phyloP scores from a whole-genome alignment of 2,888 invertebrate genomes.

The Yponomeuta malinellus region DNA sequence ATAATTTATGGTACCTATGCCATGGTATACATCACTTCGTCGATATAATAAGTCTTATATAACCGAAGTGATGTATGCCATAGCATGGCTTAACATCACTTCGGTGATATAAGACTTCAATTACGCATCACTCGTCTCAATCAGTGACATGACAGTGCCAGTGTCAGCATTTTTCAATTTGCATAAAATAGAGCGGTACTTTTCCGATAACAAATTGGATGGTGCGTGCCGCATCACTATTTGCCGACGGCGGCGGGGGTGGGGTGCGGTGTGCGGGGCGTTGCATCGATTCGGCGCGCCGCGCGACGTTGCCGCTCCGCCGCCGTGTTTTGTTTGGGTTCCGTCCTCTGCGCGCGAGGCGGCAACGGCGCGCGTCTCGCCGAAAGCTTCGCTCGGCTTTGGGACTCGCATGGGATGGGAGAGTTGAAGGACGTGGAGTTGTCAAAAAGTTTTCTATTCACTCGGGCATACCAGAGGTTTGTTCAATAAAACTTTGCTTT shows the following conservation, averaged over 20 bases:
- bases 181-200: neutral
- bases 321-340: constrained; percentile 66
- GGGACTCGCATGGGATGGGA: neutral
- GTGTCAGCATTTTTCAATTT: neutral
- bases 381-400: constrained; percentile 11
- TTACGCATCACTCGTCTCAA: too few species aligned
- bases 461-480: too few species aligned
- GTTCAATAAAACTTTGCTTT: too few species aligned
- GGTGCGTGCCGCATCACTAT: neutral
- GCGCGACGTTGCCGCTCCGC: constrained; percentile 61
- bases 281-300: constrained; percentile 50
- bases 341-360: constrained; percentile 30
- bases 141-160: too few species aligned
- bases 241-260: constrained; percentile 29
- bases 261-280: constrained; percentile 34
- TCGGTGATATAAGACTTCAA: too few species aligned
- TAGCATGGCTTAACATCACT: too few species aligned
- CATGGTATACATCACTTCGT: too few species aligned
- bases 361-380: constrained; percentile 35
- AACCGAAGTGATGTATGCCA: too few species aligned
- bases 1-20: too few species aligned
- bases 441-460: neutral
- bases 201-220: neutral
- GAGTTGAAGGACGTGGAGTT: neutral
- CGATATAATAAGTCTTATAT: too few species aligned